phyloP scores from a whole-genome alignment of 2,797 vertebrate genomes.

The Petrocephalus sullivani region DNA sequence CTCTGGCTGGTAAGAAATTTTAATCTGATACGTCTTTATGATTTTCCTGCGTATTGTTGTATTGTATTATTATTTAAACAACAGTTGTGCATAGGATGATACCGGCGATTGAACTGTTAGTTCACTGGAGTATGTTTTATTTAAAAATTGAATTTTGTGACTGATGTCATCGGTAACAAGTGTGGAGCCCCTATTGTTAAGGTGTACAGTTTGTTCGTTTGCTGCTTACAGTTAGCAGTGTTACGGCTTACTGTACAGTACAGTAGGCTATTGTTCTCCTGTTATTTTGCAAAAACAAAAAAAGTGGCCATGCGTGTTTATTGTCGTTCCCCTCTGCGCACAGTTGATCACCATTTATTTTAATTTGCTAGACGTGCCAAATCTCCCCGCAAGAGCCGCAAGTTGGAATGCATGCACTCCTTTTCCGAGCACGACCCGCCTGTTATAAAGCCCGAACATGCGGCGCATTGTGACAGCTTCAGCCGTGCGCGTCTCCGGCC shows the following conservation, averaged over 20 bases:
- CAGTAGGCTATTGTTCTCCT: constrained; percentile 9
- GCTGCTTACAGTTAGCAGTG: not conserved
- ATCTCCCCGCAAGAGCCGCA: not conserved
- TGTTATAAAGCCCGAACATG: not conserved
- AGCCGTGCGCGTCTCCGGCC: not conserved
- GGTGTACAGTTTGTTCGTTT: constrained; percentile 5
- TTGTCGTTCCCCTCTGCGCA: not conserved
- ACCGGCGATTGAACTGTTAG: not conserved
- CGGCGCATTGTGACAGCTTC: not conserved
- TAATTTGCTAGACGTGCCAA: not conserved
- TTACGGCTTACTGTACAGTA: constrained; percentile 12
- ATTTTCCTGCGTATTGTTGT: not conserved
- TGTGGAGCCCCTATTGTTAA: constrained; percentile 7
- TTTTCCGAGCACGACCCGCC: not conserved
- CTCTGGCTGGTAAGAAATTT: not conserved
- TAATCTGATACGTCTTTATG: not conserved
- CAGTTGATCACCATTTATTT: not conserved
- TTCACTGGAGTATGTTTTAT: not conserved
- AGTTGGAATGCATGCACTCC: not conserved
- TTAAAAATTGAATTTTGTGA: not conserved
- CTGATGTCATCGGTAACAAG: constrained; percentile 17
- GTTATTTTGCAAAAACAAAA: constrained; percentile 8
- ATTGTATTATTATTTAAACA: not conserved
- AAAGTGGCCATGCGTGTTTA: not conserved
- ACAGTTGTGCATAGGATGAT: not conserved